A percentile compares a stretch with the other conserved stretches of the same genome.
Conservation (phyloP, 1,140 invertebrate genomes). For the Dendrolimus kikuchii region DNA sequence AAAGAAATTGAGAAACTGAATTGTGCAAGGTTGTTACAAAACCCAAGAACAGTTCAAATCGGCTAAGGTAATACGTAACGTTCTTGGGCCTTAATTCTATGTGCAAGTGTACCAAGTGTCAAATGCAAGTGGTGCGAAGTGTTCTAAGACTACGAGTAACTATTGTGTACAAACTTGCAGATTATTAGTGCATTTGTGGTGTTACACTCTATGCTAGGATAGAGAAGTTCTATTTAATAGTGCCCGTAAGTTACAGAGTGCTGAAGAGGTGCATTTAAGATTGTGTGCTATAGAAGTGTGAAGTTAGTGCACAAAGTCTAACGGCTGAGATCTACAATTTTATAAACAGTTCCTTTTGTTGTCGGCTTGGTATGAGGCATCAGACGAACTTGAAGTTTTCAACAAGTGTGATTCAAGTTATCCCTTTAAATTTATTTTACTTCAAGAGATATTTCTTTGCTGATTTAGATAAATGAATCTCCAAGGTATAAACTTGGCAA, state of each 20-base stretch:
- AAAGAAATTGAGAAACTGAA: slow-evolving; percentile 6
- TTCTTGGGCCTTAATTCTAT: slow-evolving; percentile 45
- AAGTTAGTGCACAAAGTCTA: slow-evolving; percentile 53
- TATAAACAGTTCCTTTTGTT: slow-evolving; percentile 1
- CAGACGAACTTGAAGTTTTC: not conserved
- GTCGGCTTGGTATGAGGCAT: not conserved
- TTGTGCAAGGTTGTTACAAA: slow-evolving; percentile 24
- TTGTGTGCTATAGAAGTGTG: slow-evolving; percentile 63
- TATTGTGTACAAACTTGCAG: slow-evolving; percentile 47
- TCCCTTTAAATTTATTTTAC: too few species aligned
- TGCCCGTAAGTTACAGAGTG: slow-evolving; percentile 34
- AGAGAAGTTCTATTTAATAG: slow-evolving; percentile 51
- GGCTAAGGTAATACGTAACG: slow-evolving; percentile 10
- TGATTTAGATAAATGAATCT: too few species aligned
- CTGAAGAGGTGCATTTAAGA: slow-evolving; percentile 57
- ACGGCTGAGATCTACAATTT: slow-evolving; percentile 52
- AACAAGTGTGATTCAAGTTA: not conserved
- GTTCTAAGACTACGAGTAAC: slow-evolving; percentile 42
- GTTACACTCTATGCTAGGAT: slow-evolving; percentile 60
- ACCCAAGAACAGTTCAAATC: slow-evolving; percentile 32
- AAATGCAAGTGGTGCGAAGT: slow-evolving; percentile 47
- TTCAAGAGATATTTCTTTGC: too few species aligned
- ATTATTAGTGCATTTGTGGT: slow-evolving; percentile 50
- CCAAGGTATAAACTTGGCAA: too few species aligned
- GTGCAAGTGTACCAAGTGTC: slow-evolving; percentile 47